These are phyloP conservation scores for Nematostella vectensis DNA, from an alignment of 92 coral and sea anemone species.

Conservation along the genomic window DNA sequence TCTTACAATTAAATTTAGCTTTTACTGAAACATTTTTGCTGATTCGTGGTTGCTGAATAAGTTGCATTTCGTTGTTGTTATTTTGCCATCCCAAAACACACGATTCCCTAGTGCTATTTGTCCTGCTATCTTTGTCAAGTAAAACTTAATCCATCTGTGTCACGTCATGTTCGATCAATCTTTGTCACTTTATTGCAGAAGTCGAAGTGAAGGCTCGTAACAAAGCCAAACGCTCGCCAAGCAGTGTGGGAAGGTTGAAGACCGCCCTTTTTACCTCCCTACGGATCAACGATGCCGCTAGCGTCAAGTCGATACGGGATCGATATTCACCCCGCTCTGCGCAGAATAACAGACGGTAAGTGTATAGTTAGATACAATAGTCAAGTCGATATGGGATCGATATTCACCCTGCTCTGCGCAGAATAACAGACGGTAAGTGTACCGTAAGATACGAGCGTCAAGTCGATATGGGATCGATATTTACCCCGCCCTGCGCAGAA, in stretches of 20 bases:
- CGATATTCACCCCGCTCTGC: conserved; percentile 53
- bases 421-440: conserved; percentile 81
- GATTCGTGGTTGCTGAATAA: too few relatives aligned
- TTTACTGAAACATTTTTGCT: too few relatives aligned
- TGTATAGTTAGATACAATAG: conserved; percentile 76
- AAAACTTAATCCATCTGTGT: too few relatives aligned
- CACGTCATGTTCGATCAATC: too few relatives aligned
- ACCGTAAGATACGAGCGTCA: conserved; percentile 72
- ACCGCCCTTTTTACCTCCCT: conserved; percentile 86
- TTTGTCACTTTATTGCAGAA: too few relatives aligned
- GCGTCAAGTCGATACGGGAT: conserved; percentile 83
- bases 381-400: conserved; percentile 79
- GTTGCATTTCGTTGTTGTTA: too few relatives aligned
- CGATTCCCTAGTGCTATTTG: too few relatives aligned
- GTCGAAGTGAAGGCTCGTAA: conserved; percentile 64
- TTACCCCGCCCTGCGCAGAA: conserved; percentile 36
- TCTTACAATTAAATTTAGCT: too few relatives aligned
- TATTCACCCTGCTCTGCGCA: conserved; percentile 46
- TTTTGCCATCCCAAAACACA: too few relatives aligned
- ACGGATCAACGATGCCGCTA: conserved; percentile 79
- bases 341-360: too few relatives aligned
- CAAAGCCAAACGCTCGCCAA: conserved; percentile 70
- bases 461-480: conserved; percentile 84
- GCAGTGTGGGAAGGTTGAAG: conserved; percentile 83
- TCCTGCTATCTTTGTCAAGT: too few relatives aligned